Evolutionary conservation across 2,888 invertebrate genomes (phyloP), one percentile per base, ranked within the genome.

Genomic region (Clunio marinus): DNA sequence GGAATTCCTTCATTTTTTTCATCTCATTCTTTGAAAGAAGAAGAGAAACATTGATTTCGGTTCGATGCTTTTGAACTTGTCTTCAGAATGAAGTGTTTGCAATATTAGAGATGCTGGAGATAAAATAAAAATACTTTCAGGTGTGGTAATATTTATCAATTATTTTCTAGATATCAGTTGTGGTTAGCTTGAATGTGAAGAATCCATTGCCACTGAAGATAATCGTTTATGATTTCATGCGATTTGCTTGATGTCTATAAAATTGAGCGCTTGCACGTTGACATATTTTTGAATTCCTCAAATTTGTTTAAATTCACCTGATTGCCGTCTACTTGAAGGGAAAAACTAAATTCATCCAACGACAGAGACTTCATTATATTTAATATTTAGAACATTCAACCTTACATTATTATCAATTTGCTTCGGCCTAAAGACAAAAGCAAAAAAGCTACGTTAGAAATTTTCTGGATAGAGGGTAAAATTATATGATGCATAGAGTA

Each of bases 401-500:
- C 20, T 51, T 22, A 22, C 2, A 32, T 22, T 22, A 51, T 51
- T 51, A 51, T 45, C 45, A 45, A 45, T 45, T 45, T 15, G 45
- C 4, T 45, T 7, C 35, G 13, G 5, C 35, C n/a, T 45, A 15
- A 17, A 22, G 51, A 8, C 17, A 22, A 22, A 3, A 22, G 3
- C 10, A n/a, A 41, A 15, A 41, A 41, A 2, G 41, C 41, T 41
- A n/a, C n/a, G n/a, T n/a, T n/a, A n/a, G n/a, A n/a, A n/a, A n/a
- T n/a, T n/a, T n/a, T n/a, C n/a, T n/a, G n/a, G n/a, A n/a, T n/a
- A n/a, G n/a, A n/a, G n/a, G n/a, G n/a, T n/a, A n/a, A n/a, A 51
- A 51, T 51, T 13, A 51, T n/a, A 51, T 17, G 41, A 41, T 41
- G 3, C 41, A 51, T 51, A 51, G 51, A 51, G 22, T 22, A 51